Evolutionary conservation across 1,140 invertebrate species (phyloP).

Genomic region (Drosophila tristis): DNA sequence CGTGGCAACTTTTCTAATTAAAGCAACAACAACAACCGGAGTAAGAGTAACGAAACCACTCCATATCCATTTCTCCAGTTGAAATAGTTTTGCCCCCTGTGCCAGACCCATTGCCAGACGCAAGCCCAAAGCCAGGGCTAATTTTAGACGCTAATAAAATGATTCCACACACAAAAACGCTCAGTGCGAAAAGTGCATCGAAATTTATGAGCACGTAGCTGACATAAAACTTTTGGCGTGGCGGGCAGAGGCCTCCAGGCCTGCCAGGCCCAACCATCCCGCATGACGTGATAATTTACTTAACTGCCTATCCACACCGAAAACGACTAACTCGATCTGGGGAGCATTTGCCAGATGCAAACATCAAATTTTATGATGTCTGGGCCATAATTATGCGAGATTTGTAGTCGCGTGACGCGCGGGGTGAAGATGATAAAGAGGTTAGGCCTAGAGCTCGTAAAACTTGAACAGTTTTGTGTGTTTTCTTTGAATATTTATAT

Average conservation of each 20-base stretch:
- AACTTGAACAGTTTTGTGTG: conserved; percentile 21
- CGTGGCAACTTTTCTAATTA: conserved; percentile 67
- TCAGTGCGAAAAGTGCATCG: conserved; percentile 36
- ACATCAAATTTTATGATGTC: conserved; percentile 73
- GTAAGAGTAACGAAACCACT: background rate
- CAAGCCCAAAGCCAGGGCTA: background rate
- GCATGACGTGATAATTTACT: conserved; percentile 65
- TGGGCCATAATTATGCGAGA: conserved; percentile 68
- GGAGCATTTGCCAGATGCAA: conserved; percentile 62
- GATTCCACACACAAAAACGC: conserved; percentile 44
- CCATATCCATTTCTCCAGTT: too few species aligned
- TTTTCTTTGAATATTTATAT: conserved; percentile 12
- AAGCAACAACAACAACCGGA: conserved; percentile 40
- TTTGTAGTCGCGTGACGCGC: conserved; percentile 22
- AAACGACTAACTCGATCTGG: conserved; percentile 38
- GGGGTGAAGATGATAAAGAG: background rate
- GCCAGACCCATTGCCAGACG: background rate
- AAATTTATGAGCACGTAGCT: conserved; percentile 71
- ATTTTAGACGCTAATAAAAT: conserved; percentile 52
- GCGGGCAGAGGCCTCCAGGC: background rate
- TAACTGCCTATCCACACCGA: conserved; percentile 25
- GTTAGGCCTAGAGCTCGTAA: conserved; percentile 16
- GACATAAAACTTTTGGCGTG: conserved; percentile 55
- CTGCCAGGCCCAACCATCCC: background rate
- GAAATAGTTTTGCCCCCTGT: background rate